These are phyloP conservation scores for Sinocyclocheilus rhinocerous DNA, from an alignment of 2,113 vertebrate species.

Conservation along the genomic window DNA sequence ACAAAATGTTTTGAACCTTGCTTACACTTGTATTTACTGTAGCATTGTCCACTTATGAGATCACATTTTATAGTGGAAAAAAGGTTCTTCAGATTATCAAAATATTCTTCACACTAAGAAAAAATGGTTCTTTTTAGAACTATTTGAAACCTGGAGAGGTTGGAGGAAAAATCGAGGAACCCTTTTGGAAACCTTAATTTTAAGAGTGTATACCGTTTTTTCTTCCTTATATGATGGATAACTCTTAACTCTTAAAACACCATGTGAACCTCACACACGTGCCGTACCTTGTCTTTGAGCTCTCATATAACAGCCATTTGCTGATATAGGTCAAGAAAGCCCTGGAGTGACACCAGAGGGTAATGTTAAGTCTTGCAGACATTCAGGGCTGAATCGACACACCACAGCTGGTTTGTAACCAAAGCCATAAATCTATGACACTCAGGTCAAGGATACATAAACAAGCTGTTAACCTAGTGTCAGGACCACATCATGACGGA, in stretches of 20 bases:
- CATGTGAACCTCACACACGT: slow-evolving; percentile 29
- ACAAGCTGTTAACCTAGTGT: not conserved
- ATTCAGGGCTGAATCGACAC: slow-evolving; percentile 4
- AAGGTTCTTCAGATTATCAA: not conserved
- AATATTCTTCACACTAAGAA: not conserved
- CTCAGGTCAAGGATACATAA: not conserved
- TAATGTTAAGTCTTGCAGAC: slow-evolving; percentile 10
- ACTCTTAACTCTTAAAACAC: no score
- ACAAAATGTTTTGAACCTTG: not conserved
- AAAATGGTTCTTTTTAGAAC: not conserved
- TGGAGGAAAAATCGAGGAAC: not conserved
- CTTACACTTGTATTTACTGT: not conserved
- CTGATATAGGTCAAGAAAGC: slow-evolving; percentile 28
- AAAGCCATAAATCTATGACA: not conserved
- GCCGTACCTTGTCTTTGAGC: no score
- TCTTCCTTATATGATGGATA: no score
- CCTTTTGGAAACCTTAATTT: not conserved
- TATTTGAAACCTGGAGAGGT: not conserved
- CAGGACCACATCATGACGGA: not conserved
- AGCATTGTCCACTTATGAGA: not conserved
- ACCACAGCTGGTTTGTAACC: slow-evolving; percentile 14
- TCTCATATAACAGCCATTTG: no score
- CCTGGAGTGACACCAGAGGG: not conserved
- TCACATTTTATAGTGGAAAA: not conserved
- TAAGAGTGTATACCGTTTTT: not conserved